A percentile compares a stretch with the other conserved stretches of the same genome.
These are phyloP conservation scores for Aphidius colemani DNA, from an alignment of 2,888 invertebrate species.

Conservation along the genomic window DNA sequence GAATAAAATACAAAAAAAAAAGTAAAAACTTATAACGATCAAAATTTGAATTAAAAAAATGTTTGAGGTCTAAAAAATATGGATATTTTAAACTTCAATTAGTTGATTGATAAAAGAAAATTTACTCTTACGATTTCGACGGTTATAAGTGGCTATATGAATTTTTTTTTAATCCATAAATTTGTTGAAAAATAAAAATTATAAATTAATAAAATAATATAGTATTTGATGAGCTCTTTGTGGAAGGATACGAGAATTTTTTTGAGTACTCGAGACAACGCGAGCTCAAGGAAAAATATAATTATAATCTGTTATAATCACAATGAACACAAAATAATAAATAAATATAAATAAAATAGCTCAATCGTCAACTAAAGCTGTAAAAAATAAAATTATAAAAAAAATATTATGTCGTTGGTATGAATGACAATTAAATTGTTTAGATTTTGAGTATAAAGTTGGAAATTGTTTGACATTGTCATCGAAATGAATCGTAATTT, in stretches of 20 bases:
- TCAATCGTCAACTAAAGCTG: slow-evolving; percentile 22
- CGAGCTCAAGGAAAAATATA: neutral
- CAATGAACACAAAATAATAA: slow-evolving; percentile 15
- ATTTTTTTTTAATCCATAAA: no score
- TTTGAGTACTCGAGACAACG: slow-evolving; percentile 3
- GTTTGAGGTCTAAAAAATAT: no score
- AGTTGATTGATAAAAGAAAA: no score
- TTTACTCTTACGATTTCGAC: no score
- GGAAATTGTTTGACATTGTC: slow-evolving; percentile 10
- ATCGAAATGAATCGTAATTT: slow-evolving; percentile 24
- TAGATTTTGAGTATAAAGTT: slow-evolving; percentile 12
- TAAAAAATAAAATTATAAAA: slow-evolving; percentile 19
- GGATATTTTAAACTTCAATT: no score
- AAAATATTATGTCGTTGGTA: slow-evolving; percentile 23
- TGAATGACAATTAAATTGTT: neutral
- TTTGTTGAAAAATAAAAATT: no score
- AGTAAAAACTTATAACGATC: slow-evolving; percentile 6
- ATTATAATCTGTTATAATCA: neutral
- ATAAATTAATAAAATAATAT: no score
- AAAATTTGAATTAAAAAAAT: no score
- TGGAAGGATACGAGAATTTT: slow-evolving; percentile 6
- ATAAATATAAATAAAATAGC: slow-evolving; percentile 21
- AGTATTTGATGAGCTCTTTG: neutral
- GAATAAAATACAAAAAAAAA: neutral
- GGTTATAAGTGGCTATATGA: no score